A percentile compares a stretch with the other conserved stretches of the same genome.
Evolutionary conservation across 2,797 vertebrate genomes (phyloP).

Genomic region (Benthosema pterotum): DNA sequence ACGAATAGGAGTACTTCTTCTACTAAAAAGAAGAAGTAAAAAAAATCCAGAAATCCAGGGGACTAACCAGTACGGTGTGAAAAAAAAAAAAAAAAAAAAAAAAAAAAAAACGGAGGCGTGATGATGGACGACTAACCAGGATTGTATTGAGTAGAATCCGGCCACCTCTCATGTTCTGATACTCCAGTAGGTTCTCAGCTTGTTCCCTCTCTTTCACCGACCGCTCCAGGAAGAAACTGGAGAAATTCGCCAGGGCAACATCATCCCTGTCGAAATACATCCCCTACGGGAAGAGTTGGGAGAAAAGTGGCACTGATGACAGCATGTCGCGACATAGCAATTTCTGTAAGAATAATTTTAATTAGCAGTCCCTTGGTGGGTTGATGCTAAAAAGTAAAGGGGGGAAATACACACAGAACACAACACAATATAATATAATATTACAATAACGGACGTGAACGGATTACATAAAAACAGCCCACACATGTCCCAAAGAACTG

Average conservation of each 20-base stretch:
- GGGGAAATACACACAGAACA: too few species aligned
- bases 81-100: too few species aligned
- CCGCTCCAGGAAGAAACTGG: constrained; percentile 78
- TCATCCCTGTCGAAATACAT: constrained; percentile 87
- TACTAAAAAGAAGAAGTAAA: too few species aligned
- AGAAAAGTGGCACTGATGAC: neutral
- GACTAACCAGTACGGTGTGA: constrained; percentile 76
- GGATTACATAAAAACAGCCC: too few species aligned
- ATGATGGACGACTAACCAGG: constrained; percentile 57
- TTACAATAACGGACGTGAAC: too few species aligned
- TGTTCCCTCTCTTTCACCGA: constrained; percentile 81
- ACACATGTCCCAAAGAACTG: too few species aligned
- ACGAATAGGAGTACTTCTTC: neutral
- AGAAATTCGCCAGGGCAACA: constrained; percentile 80
- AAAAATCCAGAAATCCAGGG: neutral
- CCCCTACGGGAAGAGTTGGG: constrained; percentile 61
- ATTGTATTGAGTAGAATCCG: constrained; percentile 79
- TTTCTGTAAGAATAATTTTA: too few species aligned
- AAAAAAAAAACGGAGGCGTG: neutral
- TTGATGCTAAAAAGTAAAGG: too few species aligned
- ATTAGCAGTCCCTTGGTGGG: too few species aligned
- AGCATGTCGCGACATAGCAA: too few species aligned
- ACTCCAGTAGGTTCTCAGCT: constrained; percentile 79
- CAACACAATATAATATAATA: too few species aligned
- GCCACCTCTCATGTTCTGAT: constrained; percentile 83